Evolutionary conservation across 2,113 vertebrate species (phyloP), one percentile per base, ranked within the genome.

Genomic region (Chamaea fasciata): DNA sequence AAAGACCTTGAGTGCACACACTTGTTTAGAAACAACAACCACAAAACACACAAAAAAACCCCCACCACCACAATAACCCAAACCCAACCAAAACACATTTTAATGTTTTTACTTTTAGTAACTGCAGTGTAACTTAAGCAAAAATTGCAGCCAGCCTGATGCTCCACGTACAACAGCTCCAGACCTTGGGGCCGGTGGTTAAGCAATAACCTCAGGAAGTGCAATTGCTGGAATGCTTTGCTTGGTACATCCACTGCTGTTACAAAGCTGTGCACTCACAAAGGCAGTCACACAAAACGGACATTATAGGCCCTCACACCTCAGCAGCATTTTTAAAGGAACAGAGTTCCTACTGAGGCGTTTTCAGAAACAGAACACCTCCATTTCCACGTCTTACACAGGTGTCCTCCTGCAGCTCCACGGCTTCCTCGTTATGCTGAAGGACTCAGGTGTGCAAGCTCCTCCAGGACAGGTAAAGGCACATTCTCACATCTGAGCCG

Each of bases 381-480:
- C 13, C 27, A 35, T 22, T 56, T 56, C 73, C 39, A n/a, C 13
- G 21, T 6, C 35, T n/a, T 6, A 16, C 67, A 24, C 13, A 1
- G 1, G 27, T 2, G 20, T 27, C 23, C 37, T 27, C 52, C 59
- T 50, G 30, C 41, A 57, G 67, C 53, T 70, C 62, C 49, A 33
- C 13, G 27, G 63, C 19, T 15, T 3, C 83, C 42, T 10, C 0
- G 0, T 5, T 11, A 6, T 0, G 7, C 35, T 11, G 28, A 69
- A 35, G 60, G 50, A 60, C 50, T 52, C 17, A 9, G 8, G 37
- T 8, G 23, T 3, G 6, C 35, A 46, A 55, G 30, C 11, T 22
- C 64, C 46, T 26, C 15, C 5, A 10, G 1, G 0, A 11, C 28
- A 15, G 8, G 20, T 6, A 41, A 53, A 65, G 55, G 24, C 41